Base-by-base conservation (phyloP, 2,797 vertebrate species). In the Syngnathus acus region DNA sequence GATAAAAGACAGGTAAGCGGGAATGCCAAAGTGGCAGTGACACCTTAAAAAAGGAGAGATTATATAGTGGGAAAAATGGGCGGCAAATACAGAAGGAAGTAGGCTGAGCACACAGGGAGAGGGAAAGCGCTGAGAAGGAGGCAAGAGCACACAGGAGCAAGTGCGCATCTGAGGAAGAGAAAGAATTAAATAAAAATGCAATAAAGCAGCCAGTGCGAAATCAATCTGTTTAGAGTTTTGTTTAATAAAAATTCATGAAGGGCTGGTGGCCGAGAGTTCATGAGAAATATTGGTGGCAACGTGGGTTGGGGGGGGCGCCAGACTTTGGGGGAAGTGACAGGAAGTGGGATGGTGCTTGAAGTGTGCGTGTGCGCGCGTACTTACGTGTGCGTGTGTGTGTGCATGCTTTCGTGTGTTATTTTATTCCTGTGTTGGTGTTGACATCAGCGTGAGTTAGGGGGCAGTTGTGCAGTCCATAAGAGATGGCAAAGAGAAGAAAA, bases 221-320 rank as follows among this genome's bases (percentile, higher is more conserved):
- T 98, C 95, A 97, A 97, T 98, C 94, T 94, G 92, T 93, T 95
- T 96, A 95, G 93, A 95, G 92, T 96, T 97, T 95, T 95, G 95
- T 95, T 96, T 95, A 96, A 95, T 96, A 98, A 96, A 96, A 98
- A 96, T 95, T 96, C 94, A 96, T 95, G 94, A 97, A 94, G 93
- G 93, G 92, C 92, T 91, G 90, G 91, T 80, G 92, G 92, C 90
- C 90, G 88, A 92, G 91, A 92, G 91, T 92, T 93, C 90, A 93
- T 92, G 93, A 95, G 93, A 94, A 94, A 95, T 92, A 94, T 90
- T 91, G 88, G 87, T 84, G 89, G 85, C 76, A 78, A 84, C 83
- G 86, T 84, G 84, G 81, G 81, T 16, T 7, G 45, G 48, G 87
- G 84, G 68, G 74, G 80, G 75, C 43, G 76, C 72, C 66, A 69